Conservation (phyloP, 2,797 vertebrate species). For the Helarctos malayanus region DNA sequence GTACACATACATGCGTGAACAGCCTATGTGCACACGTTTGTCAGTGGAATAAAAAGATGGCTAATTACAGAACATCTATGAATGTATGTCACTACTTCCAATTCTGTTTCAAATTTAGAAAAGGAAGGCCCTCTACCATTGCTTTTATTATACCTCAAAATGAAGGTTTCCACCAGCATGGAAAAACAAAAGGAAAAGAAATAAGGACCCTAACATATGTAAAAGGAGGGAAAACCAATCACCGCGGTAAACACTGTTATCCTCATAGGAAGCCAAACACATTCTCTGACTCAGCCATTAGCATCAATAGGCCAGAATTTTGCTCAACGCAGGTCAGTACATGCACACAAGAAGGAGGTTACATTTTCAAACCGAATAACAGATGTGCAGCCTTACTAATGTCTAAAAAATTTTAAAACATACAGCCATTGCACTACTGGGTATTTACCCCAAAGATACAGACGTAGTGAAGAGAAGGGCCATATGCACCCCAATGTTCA, state of each 20-base stretch:
- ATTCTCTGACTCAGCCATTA: background rate
- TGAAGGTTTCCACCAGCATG: background rate
- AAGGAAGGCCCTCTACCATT: background rate
- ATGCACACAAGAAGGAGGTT: background rate
- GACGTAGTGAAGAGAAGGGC: too few species aligned
- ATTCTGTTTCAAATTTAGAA: background rate
- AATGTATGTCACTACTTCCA: background rate
- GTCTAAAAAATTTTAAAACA: background rate
- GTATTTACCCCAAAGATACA: too few species aligned
- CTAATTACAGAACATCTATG: background rate
- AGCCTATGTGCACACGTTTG: background rate
- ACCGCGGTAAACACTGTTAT: background rate
- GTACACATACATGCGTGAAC: background rate
- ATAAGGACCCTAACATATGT: background rate
- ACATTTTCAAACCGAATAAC: background rate
- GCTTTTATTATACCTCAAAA: background rate
- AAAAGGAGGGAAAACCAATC: background rate
- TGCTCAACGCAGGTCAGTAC: background rate
- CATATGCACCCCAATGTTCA: too few species aligned
- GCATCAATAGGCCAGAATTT: background rate
- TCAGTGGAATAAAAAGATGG: background rate
- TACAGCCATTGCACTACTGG: too few species aligned
- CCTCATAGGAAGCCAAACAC: background rate
- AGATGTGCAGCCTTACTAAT: background rate
- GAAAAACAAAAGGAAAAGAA: background rate